These are phyloP conservation scores for Mastigias papua DNA, from an alignment of 30 jellyfish, hydroid and myxozoan genomes.

Conservation along the genomic window DNA sequence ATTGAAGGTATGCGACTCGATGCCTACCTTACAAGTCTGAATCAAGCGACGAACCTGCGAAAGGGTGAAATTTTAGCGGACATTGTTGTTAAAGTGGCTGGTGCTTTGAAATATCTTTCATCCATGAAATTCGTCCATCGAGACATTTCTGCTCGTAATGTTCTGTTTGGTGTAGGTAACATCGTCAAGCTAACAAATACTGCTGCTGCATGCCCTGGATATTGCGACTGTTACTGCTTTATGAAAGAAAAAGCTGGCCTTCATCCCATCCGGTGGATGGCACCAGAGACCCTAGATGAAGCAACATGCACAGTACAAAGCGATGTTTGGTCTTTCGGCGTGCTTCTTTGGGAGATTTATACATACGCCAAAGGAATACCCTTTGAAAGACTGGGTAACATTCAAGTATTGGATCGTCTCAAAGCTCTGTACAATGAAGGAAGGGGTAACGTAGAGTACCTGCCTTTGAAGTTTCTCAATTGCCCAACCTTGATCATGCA, in stretches of 20 bases:
- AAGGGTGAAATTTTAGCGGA: constrained; percentile 72
- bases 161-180: constrained; percentile 69
- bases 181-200: constrained; percentile 80
- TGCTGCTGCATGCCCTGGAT: constrained; percentile 87
- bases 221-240: constrained; percentile 83
- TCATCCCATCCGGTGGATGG: constrained; percentile 89
- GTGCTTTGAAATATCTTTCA: constrained; percentile 76
- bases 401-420: constrained; percentile 64
- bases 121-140: constrained; percentile 74
- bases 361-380: constrained; percentile 74
- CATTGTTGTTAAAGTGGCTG: constrained; percentile 60
- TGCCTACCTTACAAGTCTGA: constrained; percentile 56
- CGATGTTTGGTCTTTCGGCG: constrained; percentile 88
- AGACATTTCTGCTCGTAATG: constrained; percentile 79
- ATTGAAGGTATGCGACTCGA: constrained; percentile 83
- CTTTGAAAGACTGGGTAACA: constrained; percentile 58
- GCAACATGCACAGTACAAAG: constrained; percentile 58
- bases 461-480: constrained; percentile 70
- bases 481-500: constrained; percentile 69
- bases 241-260: constrained; percentile 68
- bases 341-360: constrained; percentile 84
- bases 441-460: constrained; percentile 43
- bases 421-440: constrained; percentile 45
- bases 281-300: constrained; percentile 75
- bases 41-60: constrained; percentile 51